phyloP scores from a whole-genome alignment of 2,888 invertebrate species.

The Subacronicta megacephala region DNA sequence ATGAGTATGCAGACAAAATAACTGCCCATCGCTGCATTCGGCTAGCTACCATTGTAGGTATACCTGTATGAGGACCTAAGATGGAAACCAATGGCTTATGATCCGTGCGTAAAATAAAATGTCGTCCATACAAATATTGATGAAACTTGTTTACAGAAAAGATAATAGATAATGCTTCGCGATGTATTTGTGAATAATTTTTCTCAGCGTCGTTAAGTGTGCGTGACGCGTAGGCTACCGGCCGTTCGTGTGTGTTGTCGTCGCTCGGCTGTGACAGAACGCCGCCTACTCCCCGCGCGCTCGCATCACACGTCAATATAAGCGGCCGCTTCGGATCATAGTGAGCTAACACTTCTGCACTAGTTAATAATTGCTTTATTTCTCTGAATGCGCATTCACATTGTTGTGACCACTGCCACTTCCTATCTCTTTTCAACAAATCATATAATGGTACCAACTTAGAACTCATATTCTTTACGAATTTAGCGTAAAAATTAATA shows the following conservation, averaged over 20 bases:
- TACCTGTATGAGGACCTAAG: not conserved
- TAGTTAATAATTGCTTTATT: not conserved
- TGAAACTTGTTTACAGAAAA: conserved; percentile 5
- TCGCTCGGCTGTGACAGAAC: not conserved
- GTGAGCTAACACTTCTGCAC: not conserved
- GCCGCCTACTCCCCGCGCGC: not conserved
- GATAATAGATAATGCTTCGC: not conserved
- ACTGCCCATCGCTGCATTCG: conserved; percentile 41
- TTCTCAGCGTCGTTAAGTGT: conserved; percentile 4
- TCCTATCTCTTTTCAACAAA: conserved; percentile 4
- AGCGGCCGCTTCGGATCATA: conserved; percentile 1
- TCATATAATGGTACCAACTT: not conserved
- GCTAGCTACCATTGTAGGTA: conserved; percentile 38
- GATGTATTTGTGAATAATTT: conserved; percentile 5
- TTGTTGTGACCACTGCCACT: not conserved
- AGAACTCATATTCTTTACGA: no score
- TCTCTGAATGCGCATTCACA: not conserved
- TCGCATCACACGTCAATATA: conserved; percentile 1
- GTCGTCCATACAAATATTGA: conserved; percentile 3
- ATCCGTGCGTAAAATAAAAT: conserved; percentile 3
- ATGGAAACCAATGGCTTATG: conserved; percentile 7
- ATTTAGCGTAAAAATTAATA: no score
- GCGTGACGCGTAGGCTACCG: conserved; percentile 1
- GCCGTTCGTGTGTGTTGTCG: not conserved
- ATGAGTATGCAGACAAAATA: conserved; percentile 37